A percentile compares a stretch with the other conserved stretches of the same genome.
Evolutionary conservation across 2,113 vertebrate species (phyloP).

Genomic region (Chrysemys picta): DNA sequence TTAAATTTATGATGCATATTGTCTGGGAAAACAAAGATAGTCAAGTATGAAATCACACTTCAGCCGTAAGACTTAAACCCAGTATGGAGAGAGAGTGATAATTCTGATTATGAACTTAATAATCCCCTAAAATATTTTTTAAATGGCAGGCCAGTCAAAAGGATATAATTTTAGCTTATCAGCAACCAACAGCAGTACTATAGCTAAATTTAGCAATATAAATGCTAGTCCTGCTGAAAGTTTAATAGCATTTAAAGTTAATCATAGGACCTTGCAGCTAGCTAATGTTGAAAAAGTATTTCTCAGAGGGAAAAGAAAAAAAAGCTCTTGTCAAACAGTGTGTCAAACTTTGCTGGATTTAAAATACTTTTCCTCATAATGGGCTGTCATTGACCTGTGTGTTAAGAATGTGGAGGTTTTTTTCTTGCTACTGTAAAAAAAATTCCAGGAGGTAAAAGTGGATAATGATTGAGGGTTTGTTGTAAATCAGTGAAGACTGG

Average conservation of each 20-base stretch:
- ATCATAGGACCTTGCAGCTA: slow-evolving; percentile 47
- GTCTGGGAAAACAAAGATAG: slow-evolving; percentile 55
- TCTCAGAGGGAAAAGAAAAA: not conserved
- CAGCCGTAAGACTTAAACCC: slow-evolving; percentile 38
- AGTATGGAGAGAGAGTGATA: slow-evolving; percentile 37
- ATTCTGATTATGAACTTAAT: slow-evolving; percentile 66
- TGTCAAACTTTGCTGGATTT: not conserved
- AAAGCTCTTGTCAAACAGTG: not conserved
- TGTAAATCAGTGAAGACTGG: not conserved
- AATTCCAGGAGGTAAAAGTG: not conserved
- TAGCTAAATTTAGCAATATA: slow-evolving; percentile 61
- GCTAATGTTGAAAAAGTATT: not conserved
- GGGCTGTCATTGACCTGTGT: not conserved
- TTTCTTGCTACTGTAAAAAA: not conserved
- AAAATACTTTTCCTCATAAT: not conserved
- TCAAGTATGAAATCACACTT: slow-evolving; percentile 61
- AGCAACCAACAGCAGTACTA: slow-evolving; percentile 33
- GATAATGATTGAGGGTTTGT: not conserved
- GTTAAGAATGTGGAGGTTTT: not conserved
- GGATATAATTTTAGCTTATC: slow-evolving; percentile 70
- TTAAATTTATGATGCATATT: slow-evolving; percentile 50
- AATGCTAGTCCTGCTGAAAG: slow-evolving; percentile 21
- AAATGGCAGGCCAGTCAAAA: slow-evolving; percentile 62
- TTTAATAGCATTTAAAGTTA: slow-evolving; percentile 42
- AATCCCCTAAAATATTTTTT: slow-evolving; percentile 64